These are phyloP conservation scores for Tupiocoris notatus DNA, from an alignment of 2,888 invertebrate genomes.

Conservation along the genomic window DNA sequence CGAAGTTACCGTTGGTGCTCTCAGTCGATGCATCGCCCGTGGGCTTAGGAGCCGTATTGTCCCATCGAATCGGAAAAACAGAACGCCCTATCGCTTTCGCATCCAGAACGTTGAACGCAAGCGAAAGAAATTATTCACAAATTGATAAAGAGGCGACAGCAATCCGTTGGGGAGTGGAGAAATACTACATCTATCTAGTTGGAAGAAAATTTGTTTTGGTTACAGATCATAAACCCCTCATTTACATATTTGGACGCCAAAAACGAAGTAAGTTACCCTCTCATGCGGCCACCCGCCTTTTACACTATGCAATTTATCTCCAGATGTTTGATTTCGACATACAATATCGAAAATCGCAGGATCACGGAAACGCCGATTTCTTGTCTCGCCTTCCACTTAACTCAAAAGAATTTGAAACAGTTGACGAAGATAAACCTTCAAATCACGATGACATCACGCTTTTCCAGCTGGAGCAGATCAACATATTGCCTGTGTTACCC, in stretches of 20 bases:
- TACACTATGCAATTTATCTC: too few relatives aligned
- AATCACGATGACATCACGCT: too few relatives aligned
- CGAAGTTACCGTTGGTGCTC: constrained; percentile 10
- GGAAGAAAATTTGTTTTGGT: constrained; percentile 52
- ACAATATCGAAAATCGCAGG: constrained; percentile 40
- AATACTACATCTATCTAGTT: constrained; percentile 53
- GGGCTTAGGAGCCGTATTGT: constrained; percentile 18
- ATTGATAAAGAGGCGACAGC: constrained; percentile 45
- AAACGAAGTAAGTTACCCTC: too few relatives aligned
- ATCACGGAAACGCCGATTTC: constrained; percentile 26
- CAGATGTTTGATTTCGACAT: too few relatives aligned
- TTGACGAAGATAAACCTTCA: too few relatives aligned
- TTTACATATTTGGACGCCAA: too few relatives aligned
- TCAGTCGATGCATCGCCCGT: constrained; percentile 29
- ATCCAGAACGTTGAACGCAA: constrained; percentile 13
- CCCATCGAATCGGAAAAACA: neutral
- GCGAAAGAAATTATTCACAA: constrained; percentile 41
- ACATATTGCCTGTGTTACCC: constrained; percentile 20
- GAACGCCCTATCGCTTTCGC: constrained; percentile 8
- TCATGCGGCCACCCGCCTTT: too few relatives aligned
- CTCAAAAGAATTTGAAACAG: too few relatives aligned
- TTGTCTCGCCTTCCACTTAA: too few relatives aligned
- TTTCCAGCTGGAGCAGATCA: too few relatives aligned
- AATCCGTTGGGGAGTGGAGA: constrained; percentile 52
- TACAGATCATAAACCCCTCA: too few relatives aligned